A percentile compares a stretch with the other conserved stretches of the same genome.
Conservation (phyloP, 2,888 invertebrate genomes). For the Hipparchia sbordonii region DNA sequence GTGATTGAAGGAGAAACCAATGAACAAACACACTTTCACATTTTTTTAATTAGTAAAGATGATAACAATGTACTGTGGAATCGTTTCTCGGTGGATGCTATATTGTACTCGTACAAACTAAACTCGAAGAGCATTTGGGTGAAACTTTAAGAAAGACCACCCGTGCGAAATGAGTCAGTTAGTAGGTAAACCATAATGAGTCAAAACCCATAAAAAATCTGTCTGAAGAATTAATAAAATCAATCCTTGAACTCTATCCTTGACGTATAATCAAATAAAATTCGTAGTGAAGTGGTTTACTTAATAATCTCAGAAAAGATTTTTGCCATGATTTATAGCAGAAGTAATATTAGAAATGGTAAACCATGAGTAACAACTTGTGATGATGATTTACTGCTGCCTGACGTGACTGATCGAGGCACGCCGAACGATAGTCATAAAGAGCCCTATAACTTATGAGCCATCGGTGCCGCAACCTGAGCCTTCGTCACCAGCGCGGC, state of each 20-base stretch:
- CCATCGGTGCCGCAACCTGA: slow-evolving; percentile 34
- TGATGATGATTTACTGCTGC: slow-evolving; percentile 42
- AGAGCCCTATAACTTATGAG: slow-evolving; percentile 45
- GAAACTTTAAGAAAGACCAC: too few species aligned
- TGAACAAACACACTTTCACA: too few species aligned
- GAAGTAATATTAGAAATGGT: slow-evolving; percentile 24
- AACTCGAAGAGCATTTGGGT: too few species aligned
- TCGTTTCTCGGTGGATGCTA: too few species aligned
- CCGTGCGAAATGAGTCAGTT: too few species aligned
- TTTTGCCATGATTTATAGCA: slow-evolving; percentile 23
- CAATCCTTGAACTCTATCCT: not conserved
- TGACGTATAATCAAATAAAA: slow-evolving; percentile 2
- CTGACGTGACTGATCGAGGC: slow-evolving; percentile 39
- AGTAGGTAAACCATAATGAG: not conserved
- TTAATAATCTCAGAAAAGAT: slow-evolving; percentile 5
- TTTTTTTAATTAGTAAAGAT: too few species aligned
- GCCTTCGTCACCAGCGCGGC: slow-evolving; percentile 30
- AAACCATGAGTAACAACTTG: slow-evolving; percentile 31
- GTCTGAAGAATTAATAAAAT: not conserved
- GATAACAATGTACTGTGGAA: too few species aligned
- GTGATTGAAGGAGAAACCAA: too few species aligned
- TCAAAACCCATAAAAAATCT: not conserved
- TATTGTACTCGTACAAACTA: too few species aligned
- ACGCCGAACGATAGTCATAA: slow-evolving; percentile 42
- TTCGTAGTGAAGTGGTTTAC: not conserved